Conservation (phyloP, 2,888 invertebrate genomes). For the Podotricha telesiphe region DNA sequence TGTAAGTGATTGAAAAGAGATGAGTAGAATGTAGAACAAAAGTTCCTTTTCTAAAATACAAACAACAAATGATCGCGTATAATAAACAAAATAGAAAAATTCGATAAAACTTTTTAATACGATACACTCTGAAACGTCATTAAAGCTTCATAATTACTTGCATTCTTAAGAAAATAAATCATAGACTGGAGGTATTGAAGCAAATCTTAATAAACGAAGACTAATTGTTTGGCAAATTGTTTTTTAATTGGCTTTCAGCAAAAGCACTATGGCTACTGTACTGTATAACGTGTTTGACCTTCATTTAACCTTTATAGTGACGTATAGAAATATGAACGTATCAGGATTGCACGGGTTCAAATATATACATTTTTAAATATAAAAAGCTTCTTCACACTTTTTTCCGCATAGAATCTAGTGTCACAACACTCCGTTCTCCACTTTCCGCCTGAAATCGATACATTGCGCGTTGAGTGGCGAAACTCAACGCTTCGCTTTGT, state of each 20-base stretch:
- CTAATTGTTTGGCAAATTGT: slow-evolving; percentile 46
- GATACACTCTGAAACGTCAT: slow-evolving; percentile 14
- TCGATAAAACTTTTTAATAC: background rate
- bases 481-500: no score
- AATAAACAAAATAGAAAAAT: background rate
- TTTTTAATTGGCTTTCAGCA: slow-evolving; percentile 47
- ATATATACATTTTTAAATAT: no score
- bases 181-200: slow-evolving; percentile 33
- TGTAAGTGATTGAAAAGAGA: no score
- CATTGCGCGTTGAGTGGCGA: no score
- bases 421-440: no score
- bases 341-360: no score
- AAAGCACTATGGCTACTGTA: slow-evolving; percentile 29
- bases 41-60: background rate
- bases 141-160: slow-evolving; percentile 20
- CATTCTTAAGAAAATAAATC: slow-evolving; percentile 34
- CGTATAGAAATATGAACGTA: background rate
- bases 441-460: no score
- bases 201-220: slow-evolving; percentile 45
- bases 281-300: background rate
- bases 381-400: no score
- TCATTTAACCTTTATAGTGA: background rate
- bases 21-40: no score
- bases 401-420: no score
- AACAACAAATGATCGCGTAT: background rate